These are phyloP conservation scores for Marasmarcha lunaedactyla DNA, from an alignment of 2,888 invertebrate genomes.

Conservation along the genomic window DNA sequence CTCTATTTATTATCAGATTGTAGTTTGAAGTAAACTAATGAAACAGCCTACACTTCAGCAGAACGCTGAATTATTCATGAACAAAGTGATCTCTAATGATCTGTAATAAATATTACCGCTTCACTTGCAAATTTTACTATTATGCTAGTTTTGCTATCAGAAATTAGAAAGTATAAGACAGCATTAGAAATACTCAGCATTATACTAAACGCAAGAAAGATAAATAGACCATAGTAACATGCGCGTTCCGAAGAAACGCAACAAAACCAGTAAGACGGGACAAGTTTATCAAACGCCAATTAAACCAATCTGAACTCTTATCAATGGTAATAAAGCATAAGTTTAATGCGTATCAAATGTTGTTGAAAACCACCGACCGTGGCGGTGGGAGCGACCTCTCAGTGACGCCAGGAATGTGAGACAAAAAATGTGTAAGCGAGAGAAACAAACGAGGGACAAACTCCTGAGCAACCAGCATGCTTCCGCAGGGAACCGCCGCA, in stretches of 20 bases:
- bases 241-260: conserved; percentile 9
- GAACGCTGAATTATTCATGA: no score
- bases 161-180: neutral
- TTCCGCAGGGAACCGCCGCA: conserved; percentile 28
- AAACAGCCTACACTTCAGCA: no score
- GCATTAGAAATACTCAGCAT: neutral
- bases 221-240: neutral
- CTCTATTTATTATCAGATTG: no score
- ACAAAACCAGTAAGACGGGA: conserved; percentile 15
- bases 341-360: conserved; percentile 16
- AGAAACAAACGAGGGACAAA: conserved; percentile 21
- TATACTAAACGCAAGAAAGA: neutral
- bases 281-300: conserved; percentile 1
- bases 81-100: no score
- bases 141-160: neutral
- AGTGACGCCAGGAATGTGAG: conserved; percentile 55
- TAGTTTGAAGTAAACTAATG: no score
- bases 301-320: conserved; percentile 11
- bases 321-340: conserved; percentile 22
- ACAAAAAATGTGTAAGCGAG: conserved; percentile 36
- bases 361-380: conserved; percentile 31
- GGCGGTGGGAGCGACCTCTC: conserved; percentile 51
- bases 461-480: conserved; percentile 22
- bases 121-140: no score
- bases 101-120: no score